Evolutionary conservation across 2,113 vertebrate genomes (phyloP).

Genomic region (Paramormyrops kingsleyae): DNA sequence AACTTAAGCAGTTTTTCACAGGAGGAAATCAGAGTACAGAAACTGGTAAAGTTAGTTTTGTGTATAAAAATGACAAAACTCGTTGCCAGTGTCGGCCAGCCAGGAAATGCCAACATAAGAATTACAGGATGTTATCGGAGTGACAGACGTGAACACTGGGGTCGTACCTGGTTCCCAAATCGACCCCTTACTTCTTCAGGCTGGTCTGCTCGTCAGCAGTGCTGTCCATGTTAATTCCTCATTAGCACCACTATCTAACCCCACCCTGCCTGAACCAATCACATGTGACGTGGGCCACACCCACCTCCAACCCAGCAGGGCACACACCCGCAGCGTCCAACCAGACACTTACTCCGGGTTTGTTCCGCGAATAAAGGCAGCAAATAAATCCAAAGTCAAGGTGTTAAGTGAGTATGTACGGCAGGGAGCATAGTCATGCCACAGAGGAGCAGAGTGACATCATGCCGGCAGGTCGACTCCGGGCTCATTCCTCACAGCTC

Average conservation of each 20-base stretch:
- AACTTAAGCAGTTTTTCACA: neutral
- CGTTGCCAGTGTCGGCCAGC: neutral
- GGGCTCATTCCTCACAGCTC: neutral
- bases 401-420: neutral
- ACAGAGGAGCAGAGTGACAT: neutral
- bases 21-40: neutral
- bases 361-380: neutral
- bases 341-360: neutral
- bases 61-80: neutral
- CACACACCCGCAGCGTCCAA: neutral
- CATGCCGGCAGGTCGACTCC: neutral
- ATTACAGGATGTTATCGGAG: neutral
- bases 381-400: neutral
- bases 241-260: neutral
- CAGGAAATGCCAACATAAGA: neutral
- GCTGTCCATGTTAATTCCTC: neutral
- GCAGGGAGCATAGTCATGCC: neutral
- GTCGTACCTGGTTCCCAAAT: neutral
- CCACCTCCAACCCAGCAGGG: neutral
- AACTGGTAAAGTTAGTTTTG: neutral
- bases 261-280: neutral
- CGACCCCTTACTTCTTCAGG: neutral
- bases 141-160: neutral
- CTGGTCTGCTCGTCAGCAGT: neutral
- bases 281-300: neutral